A percentile compares a stretch with the other conserved stretches of the same genome.
Evolutionary conservation across 2,888 invertebrate genomes (phyloP).

Genomic region (Lottia gigantea): DNA sequence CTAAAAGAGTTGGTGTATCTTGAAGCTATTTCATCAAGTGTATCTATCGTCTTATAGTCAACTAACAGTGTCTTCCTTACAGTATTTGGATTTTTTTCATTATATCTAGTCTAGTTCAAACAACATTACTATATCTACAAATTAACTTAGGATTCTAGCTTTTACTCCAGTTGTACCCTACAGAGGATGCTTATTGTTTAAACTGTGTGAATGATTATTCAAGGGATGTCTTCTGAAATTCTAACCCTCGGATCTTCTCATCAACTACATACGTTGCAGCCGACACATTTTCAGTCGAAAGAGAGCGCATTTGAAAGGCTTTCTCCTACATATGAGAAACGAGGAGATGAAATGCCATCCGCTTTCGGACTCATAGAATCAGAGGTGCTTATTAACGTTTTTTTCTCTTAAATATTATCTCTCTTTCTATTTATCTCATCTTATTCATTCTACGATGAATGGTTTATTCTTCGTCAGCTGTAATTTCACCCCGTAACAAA

Average conservation of each 20-base stretch:
- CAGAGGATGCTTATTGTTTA: slow-evolving; percentile 12
- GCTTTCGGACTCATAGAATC: slow-evolving; percentile 38
- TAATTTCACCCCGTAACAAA: slow-evolving; percentile 4
- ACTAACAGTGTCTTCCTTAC: slow-evolving; percentile 14
- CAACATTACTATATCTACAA: neutral
- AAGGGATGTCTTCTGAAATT: slow-evolving; percentile 23
- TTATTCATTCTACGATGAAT: neutral
- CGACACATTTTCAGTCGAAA: slow-evolving; percentile 17
- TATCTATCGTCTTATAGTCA: slow-evolving; percentile 12
- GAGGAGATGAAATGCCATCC: slow-evolving; percentile 42
- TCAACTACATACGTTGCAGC: slow-evolving; percentile 10
- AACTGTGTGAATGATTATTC: slow-evolving; percentile 10
- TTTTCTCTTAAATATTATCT: slow-evolving; percentile 10
- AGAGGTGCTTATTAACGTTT: slow-evolving; percentile 26
- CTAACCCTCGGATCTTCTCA: slow-evolving; percentile 15
- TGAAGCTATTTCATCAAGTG: slow-evolving; percentile 10
- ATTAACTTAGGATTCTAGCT: slow-evolving; percentile 10
- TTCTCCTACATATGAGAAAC: slow-evolving; percentile 38
- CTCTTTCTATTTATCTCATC: neutral
- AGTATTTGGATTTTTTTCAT: neutral
- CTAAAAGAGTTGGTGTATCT: slow-evolving; percentile 23
- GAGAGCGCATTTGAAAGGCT: slow-evolving; percentile 25
- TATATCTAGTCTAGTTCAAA: no score
- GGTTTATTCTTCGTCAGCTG: neutral
- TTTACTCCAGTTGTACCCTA: slow-evolving; percentile 5